Evolutionary conservation across 2,888 invertebrate genomes (phyloP), one percentile per base, ranked within the genome.

Genomic region (Podabrus alpinus): DNA sequence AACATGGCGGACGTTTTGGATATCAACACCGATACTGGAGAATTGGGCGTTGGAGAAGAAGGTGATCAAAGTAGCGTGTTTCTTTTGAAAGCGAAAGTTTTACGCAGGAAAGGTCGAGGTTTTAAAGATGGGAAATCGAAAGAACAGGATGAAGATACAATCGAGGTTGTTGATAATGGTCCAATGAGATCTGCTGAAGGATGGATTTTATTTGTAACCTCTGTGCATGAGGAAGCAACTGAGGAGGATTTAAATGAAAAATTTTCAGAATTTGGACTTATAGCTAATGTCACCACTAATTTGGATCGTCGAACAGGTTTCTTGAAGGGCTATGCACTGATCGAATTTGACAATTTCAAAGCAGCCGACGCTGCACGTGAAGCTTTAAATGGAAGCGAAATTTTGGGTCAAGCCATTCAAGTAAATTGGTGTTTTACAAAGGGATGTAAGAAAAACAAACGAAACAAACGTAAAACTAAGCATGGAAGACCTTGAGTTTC

Each of bases 351-450:
- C 85, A 97, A 97, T 0, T 98, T 96, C 87, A 97, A 97, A 86
- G 98, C 99, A 86, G 99, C 99, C 0, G 93, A 95, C 78, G 94
- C 95, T 68, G 99, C 99, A 0, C 94, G 98, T 82, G 96, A 97
- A 84, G 94, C 94, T 0, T 88, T 99, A 24, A 96, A 99, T 87
- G 96, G 95, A 0, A 91, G 94, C 0, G 96, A 97, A 73, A 94
- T 99, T 77, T 90, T 99, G 77, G 99, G 97, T 0, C 97, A 99
- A 86, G 92, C 93, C 9, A 95, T 99, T 81, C 93, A 93, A 19
- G 99, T 99, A 0, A 97, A 98, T 86, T 99, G 98, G 99, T 97
- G 97, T 87, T 99, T 99, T 86, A 97, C 98, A 1, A 97, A 98
- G 86, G 98, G 7, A 2, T 45, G 97, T 68, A 95, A 98, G 0